A percentile compares a stretch with the other conserved stretches of the same genome.
Evolutionary conservation across 2,888 invertebrate genomes (phyloP).

Genomic region (Acleris cristana): DNA sequence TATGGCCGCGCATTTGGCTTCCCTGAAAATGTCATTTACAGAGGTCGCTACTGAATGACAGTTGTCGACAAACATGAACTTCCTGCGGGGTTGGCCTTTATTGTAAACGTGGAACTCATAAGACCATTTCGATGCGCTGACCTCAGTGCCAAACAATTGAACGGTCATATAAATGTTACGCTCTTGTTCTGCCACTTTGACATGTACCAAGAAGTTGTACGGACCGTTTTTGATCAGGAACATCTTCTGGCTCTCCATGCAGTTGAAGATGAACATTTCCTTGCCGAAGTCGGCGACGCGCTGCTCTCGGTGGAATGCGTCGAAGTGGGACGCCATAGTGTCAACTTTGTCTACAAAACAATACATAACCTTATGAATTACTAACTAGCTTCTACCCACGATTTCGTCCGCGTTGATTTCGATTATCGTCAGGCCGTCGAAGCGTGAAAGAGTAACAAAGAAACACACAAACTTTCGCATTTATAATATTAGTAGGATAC

Average conservation of each 20-base stretch:
- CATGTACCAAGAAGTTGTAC: conserved; percentile 61
- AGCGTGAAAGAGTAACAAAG: too few species aligned
- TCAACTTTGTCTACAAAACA: conserved; percentile 60
- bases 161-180: conserved; percentile 56
- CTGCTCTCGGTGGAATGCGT: conserved; percentile 53
- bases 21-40: conserved; percentile 49
- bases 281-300: conserved; percentile 53
- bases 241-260: conserved; percentile 46
- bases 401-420: too few species aligned
- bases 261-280: conserved; percentile 55
- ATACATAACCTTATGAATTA: neutral
- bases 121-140: conserved; percentile 64
- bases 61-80: conserved; percentile 52
- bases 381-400: accelerated
- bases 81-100: conserved; percentile 60
- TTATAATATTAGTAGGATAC: too few species aligned
- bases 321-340: conserved; percentile 58
- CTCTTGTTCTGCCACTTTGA: conserved; percentile 50
- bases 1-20: conserved; percentile 53
- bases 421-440: too few species aligned
- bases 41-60: conserved; percentile 51
- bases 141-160: conserved; percentile 60
- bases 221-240: conserved; percentile 53
- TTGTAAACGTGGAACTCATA: conserved; percentile 70
- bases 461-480: too few species aligned